Conservation (phyloP, 2,888 invertebrate species). For the Onchidella celtica region DNA sequence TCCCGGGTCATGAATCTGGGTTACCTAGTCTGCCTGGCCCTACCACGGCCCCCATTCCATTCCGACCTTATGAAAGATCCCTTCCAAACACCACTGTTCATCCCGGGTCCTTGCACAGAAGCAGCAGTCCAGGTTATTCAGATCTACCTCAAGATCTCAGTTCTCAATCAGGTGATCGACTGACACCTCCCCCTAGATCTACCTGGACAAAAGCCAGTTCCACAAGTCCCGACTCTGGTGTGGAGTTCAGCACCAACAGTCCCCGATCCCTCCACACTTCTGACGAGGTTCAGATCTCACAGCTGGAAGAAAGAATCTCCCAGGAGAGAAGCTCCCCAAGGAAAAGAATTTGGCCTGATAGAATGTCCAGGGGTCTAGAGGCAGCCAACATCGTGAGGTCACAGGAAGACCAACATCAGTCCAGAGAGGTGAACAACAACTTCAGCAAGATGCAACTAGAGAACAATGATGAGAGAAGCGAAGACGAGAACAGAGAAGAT, state of each 20-base stretch:
- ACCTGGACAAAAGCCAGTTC: not conserved
- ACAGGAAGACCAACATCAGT: not conserved
- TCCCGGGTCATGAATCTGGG: too few relatives aligned
- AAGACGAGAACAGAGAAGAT: not conserved
- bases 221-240: constrained; percentile 32
- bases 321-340: too few relatives aligned
- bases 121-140: too few relatives aligned
- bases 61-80: not conserved
- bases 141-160: too few relatives aligned
- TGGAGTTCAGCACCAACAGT: constrained; percentile 19
- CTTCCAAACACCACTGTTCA: too few relatives aligned
- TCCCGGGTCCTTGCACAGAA: too few relatives aligned
- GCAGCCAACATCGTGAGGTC: not conserved
- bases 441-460: too few relatives aligned
- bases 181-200: not conserved
- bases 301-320: too few relatives aligned
- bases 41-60: not conserved
- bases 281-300: not conserved
- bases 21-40: too few relatives aligned
- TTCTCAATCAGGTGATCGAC: too few relatives aligned
- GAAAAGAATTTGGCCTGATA: not conserved
- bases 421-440: constrained; percentile 23
- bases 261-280: constrained; percentile 15
- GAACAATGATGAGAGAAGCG: too few relatives aligned
- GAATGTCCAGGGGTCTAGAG: not conserved